Evolutionary conservation across 2,797 vertebrate genomes (phyloP), one percentile per base, ranked within the genome.

Genomic region (Cryptoprocta ferox): DNA sequence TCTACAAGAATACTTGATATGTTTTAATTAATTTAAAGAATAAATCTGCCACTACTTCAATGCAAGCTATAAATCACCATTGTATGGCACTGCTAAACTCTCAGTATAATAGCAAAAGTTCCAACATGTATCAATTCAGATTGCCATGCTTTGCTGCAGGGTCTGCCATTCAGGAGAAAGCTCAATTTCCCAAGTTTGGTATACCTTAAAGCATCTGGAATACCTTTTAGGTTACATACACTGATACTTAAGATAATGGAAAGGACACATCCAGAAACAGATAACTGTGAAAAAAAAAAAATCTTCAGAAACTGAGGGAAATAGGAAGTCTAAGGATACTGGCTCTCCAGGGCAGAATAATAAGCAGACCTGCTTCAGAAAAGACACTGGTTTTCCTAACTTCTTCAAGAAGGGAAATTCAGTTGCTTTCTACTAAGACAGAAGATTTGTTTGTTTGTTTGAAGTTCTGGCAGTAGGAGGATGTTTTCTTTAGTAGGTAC

Each of bases 21-120:
- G 19, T 39, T 37, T 32, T 81, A 81, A 59, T 86, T 91, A 86
- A 80, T 30, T 93, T 79, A 65, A 89, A 65, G 45, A 96, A 79
- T 59, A 84, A 91, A 35, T 16, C 45, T 71, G 79, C 71, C 61
- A 71, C 6, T 37, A 70, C 21, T 37, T 56, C 56, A 68, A 48
- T 26, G 37, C 5, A 93, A 93, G n/a, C 35, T 70, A 45, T 2
- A 71, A 65, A 80, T 53, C 45, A 87, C 42, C 35, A 42, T 61
- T 71, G 56, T 30, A 42, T 10, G 6, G 35, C 42, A 87, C 3
- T 88, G 32, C n/a, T 87, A 81, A 92, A 75, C 15, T 26, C 18
- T 30, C 42, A 42, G 18, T 39, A 35, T 65, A 65, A 71, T 0
- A 73, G 76, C 66, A 45, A 2, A 81, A 87, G 75, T 81, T 87